Base-by-base conservation (phyloP, 2,113 vertebrate genomes). In the Peromyscus leucopus region DNA sequence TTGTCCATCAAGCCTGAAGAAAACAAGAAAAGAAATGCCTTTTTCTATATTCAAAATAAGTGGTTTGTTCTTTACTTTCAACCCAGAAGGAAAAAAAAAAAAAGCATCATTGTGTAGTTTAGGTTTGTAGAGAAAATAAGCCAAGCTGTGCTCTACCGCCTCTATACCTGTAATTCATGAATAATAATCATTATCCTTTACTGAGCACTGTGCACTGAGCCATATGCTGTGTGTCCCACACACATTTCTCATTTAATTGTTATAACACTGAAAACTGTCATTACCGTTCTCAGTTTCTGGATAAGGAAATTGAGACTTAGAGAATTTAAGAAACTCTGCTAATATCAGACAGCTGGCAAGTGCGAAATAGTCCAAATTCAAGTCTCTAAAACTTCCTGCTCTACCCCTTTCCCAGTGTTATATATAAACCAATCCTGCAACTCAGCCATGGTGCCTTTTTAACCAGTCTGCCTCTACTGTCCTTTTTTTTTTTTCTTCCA, bases 131-230 rank as follows among this genome's bases (percentile, higher is more conserved):
- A 88, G 57, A 92, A 48, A 74, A n/a, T 19, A 89, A 72, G 3
- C 2, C 59, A 94, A 75, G 7, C 11, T 89, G 26, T 39, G 80
- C 59, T 80, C 57, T 80, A 72, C 82, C 75, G 76, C 4, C 74
- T 91, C 76, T 59, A 69, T 61, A 82, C 46, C 90, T 96, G 39
- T 75, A 83, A 83, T 75, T 95, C 74, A 83, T 31, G 55, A 93
- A 94, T 93, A 93, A 93, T 67, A 82, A 91, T 65, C 42, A 89
- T 55, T 57, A 85, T 90, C n/a, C 7, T 90, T 96, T 61, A 42
- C 8, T 79, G 89, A 93, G 39, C 7, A 57, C 7, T 42, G 3
- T 76, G 28, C 57, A 87, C 15, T 90, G 74, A 80, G 33, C 57
- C 89, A 65, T 59, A 89, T 83, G n/a, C 67, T 65, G 31, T 2